Evolutionary conservation across 2,113 vertebrate species (phyloP), one percentile per base, ranked within the genome.

Genomic region (Thinocorus orbignyianus): DNA sequence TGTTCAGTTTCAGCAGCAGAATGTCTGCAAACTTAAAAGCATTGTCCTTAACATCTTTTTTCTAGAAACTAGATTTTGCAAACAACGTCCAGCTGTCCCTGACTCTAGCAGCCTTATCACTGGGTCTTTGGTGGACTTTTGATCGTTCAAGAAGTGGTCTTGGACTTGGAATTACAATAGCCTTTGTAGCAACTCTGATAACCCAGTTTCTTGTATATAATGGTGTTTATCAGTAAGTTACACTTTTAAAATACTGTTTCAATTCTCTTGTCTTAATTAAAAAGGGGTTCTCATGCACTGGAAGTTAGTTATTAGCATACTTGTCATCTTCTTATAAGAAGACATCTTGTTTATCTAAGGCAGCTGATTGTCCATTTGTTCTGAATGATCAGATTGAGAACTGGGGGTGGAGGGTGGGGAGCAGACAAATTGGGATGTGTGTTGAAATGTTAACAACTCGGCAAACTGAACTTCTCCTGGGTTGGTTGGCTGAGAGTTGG

Each of bases 71-170:
- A 97, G 98, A 98, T 79, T 98, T 98, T 97, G 98, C 98, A 90
- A 98, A 98, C 94, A 98, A 98, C 4, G 13, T 98, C 46, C 98
- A 98, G 88, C 98, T 98, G 76, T 98, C 98, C 15, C 64, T 98
- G 96, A 98, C 98, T 13, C 86, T 98, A 20, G 98, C 98, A 41
- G 98, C 98, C 55, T 93, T 98, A 28, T 98, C 98, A 2, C 72
- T 98, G 97, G 98, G 98, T 55, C 98, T 98, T 6, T 98, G 98
- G 98, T 98, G 98, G 98, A 98, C 98, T 0, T 98, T 98, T 54
- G 98, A 98, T 84, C 98, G 98, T 46, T 98, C 98, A 51, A 95
- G 98, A 91, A 98, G 98, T n/a, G 98, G 98, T 71, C 98, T 98
- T 10, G 98, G 98, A 11, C 98, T 98, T n/a, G 98, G 98, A 35